These are phyloP conservation scores for Camponotus pennsylvanicus DNA, from an alignment of 1,140 invertebrate species.

Conservation along the genomic window DNA sequence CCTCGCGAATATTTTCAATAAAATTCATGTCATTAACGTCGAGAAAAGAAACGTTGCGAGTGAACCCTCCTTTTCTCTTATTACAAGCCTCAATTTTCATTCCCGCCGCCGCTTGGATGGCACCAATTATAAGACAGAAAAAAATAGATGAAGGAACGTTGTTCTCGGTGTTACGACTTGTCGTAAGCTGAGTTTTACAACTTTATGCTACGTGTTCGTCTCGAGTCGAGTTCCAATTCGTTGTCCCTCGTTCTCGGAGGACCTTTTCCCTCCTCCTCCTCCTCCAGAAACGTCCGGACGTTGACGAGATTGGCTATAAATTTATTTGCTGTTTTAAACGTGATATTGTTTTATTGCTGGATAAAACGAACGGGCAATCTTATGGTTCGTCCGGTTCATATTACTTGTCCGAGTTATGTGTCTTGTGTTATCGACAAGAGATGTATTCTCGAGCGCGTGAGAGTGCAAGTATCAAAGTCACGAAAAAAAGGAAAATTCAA, in stretches of 20 bases:
- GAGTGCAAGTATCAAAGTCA: background rate
- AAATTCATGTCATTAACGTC: constrained; percentile 77
- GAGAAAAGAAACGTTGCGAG: constrained; percentile 32
- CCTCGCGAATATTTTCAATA: constrained; percentile 78
- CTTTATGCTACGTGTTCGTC: constrained; percentile 82
- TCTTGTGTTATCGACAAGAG: constrained; percentile 7
- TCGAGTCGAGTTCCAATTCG: constrained; percentile 77
- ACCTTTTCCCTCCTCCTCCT: constrained; percentile 4
- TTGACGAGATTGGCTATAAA: constrained; percentile 84
- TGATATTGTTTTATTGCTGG: constrained; percentile 81
- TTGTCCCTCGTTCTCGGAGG: constrained; percentile 27
- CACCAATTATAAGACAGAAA: constrained; percentile 78
- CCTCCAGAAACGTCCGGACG: constrained; percentile 60
- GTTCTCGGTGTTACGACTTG: constrained; percentile 80
- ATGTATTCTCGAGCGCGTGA: background rate
- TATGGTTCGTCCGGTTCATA: constrained; percentile 24
- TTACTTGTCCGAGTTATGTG: constrained; percentile 17
- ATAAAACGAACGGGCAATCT: constrained; percentile 78
- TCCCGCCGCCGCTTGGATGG: constrained; percentile 69
- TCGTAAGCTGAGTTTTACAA: constrained; percentile 83
- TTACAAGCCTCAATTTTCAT: constrained; percentile 77
- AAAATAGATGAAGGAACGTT: constrained; percentile 68
- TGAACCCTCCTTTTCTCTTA: constrained; percentile 64
- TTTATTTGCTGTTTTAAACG: constrained; percentile 82
- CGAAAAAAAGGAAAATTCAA: constrained; percentile 36